Percentiles rank a stretch among this genome's conserved stretches.
Conservation (phyloP, 1,140 invertebrate genomes). For the Aphidius gifuensis region DNA sequence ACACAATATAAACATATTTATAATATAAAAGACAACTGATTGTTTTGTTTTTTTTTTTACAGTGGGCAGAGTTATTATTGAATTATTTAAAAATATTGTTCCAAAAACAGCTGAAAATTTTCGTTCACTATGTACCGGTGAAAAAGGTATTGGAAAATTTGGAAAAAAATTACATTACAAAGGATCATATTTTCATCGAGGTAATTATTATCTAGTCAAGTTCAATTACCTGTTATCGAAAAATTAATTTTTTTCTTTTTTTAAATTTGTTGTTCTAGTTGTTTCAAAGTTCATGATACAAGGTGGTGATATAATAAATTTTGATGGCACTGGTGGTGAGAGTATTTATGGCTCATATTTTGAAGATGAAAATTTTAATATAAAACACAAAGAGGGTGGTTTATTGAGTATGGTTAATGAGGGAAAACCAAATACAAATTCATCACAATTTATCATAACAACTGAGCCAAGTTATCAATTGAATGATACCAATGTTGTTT, state of each 20-base stretch:
- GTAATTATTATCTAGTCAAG: slow-evolving; percentile 44
- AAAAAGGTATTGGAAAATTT: slow-evolving; percentile 68
- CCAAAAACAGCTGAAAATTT: slow-evolving; percentile 93
- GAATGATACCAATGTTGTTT: slow-evolving; percentile 87
- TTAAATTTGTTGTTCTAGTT: slow-evolving; percentile 47
- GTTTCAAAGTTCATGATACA: slow-evolving; percentile 78
- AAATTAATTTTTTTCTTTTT: slow-evolving; percentile 14
- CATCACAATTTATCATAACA: slow-evolving; percentile 94
- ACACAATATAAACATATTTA: slow-evolving; percentile 31
- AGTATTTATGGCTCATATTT: slow-evolving; percentile 91
- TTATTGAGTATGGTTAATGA: slow-evolving; percentile 89
- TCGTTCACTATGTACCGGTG: slow-evolving; percentile 82
- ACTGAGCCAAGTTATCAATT: slow-evolving; percentile 79
- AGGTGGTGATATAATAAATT: slow-evolving; percentile 78
- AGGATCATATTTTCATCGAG: slow-evolving; percentile 71
- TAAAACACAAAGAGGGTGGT: slow-evolving; percentile 64
- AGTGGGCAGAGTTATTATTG: slow-evolving; percentile 79
- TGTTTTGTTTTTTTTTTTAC: slow-evolving; percentile 43
- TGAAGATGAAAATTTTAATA: slow-evolving; percentile 84
- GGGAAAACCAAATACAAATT: slow-evolving; percentile 80
- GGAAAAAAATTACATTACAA: slow-evolving; percentile 75
- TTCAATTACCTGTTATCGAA: neutral
- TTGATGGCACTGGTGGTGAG: slow-evolving; percentile 83
- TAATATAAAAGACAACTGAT: neutral
- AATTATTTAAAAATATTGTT: slow-evolving; percentile 79